Evolutionary conservation across 2,797 vertebrate species (phyloP), one percentile per base, ranked within the genome.

Genomic region (Sebastes taczanowskii): DNA sequence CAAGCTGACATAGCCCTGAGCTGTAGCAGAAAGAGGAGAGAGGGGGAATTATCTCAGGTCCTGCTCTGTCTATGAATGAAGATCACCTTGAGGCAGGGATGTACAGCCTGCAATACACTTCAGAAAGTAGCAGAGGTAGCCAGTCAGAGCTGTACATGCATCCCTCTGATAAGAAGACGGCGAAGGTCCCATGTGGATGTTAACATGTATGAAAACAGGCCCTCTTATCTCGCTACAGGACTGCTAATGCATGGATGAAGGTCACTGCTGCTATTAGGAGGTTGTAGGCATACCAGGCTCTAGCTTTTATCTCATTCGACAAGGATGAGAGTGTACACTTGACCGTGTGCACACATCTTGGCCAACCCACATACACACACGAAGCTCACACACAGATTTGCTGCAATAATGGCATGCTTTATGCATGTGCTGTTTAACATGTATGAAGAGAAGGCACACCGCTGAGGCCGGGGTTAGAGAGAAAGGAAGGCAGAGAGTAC

Each of bases 401-500:
- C 56, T 38, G 29, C 27, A 53, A 76, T 77, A 84, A 85, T 80
- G 75, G 4, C 81, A 86, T 77, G 81, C 60, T 80, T 88, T 86
- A 89, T 90, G 90, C 83, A 88, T 87, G 74, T n/a, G 58, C 74
- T 86, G 63, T 66, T 87, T 80, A 81, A 85, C 84, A 81, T 80
- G 84, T 65, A 78, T 77, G 81, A 79, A 80, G 35, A 73, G 60
- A 67, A 27, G 10, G 16, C 16, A n/a, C 61, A 70, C 65, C 11
- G 4, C 49, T 20, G 53, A 53, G 20, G 35, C 30, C 1, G 29
- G 14, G 7, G 14, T 42, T 18, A 25, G 22, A 22, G 42, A 25
- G 58, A 32, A 27, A 25, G 30, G 0, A 34, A 35, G 49, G 27
- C 16, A 66, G 11, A 70, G 23, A 65, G 60, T 29, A 18, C 20